phyloP scores from a whole-genome alignment of 2,113 vertebrate species.

The Tragelaphus buxtoni region DNA sequence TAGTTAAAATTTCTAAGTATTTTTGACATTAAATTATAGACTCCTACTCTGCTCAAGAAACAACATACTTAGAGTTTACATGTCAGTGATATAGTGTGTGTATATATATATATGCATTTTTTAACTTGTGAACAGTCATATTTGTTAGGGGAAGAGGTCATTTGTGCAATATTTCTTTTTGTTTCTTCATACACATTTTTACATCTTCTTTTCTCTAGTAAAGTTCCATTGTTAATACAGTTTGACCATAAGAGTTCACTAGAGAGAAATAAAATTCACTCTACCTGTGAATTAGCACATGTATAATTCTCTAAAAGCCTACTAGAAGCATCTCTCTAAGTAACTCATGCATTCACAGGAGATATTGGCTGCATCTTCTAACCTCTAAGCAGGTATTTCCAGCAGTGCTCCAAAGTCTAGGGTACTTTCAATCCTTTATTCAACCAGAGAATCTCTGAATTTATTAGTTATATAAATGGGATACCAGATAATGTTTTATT shows the following conservation, averaged over 20 bases:
- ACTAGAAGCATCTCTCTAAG: neutral
- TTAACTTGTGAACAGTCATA: neutral
- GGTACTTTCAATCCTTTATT: neutral
- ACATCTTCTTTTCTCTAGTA: neutral
- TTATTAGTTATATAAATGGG: neutral
- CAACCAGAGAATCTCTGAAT: neutral
- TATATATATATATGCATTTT: rapidly evolving
- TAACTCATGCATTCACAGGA: neutral
- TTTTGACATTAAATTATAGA: conserved; percentile 12
- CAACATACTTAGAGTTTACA: neutral
- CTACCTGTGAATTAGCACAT: neutral
- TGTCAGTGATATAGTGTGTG: neutral
- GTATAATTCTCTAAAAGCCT: neutral
- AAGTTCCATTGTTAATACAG: neutral
- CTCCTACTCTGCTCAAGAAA: neutral
- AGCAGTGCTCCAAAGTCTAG: neutral
- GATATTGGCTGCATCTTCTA: neutral
- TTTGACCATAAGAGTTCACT: neutral
- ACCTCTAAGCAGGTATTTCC: neutral
- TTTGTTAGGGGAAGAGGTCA: neutral
- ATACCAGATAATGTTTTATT: neutral
- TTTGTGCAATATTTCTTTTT: neutral
- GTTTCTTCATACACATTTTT: neutral
- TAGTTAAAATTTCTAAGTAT: neutral
- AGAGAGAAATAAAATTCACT: neutral